These are phyloP conservation scores for Prunella fulvescens DNA, from an alignment of 2,113 vertebrate genomes.

Conservation along the genomic window DNA sequence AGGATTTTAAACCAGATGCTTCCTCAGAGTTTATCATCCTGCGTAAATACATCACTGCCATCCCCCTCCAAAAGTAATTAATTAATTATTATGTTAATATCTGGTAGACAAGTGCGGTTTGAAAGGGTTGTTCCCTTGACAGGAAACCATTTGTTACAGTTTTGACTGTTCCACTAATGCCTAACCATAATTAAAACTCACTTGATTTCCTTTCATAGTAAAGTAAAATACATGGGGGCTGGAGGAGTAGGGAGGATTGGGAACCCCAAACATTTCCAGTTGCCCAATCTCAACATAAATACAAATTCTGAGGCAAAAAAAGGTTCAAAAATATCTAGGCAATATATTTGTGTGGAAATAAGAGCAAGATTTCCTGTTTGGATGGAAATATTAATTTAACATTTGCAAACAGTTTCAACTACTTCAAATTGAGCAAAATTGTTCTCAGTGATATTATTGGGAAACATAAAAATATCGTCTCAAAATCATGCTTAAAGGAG, in stretches of 20 bases:
- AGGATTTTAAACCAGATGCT: not conserved
- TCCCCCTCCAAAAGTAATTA: not conserved
- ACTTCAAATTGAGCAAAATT: not conserved
- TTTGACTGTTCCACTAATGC: not conserved
- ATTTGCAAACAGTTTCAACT: not conserved
- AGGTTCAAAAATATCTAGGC: not conserved
- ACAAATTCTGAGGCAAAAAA: not conserved
- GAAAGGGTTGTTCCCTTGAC: not conserved
- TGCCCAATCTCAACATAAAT: not conserved
- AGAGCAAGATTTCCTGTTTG: not conserved
- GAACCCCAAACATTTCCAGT: not conserved
- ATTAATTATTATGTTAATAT: not conserved
- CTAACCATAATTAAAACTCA: not conserved
- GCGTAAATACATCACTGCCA: not conserved
- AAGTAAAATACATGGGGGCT: not conserved
- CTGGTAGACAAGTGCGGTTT: not conserved
- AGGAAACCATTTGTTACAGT: not conserved
- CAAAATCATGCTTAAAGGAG: not conserved
- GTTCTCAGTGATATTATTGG: not conserved
- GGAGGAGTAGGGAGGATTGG: not conserved
- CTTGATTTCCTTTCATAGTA: not conserved
- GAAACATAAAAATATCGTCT: not conserved
- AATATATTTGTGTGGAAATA: not conserved
- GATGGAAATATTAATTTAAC: not conserved
- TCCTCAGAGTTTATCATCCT: not conserved